Conservation (phyloP, 2,797 vertebrate genomes). For the Phoebastria nigripes region DNA sequence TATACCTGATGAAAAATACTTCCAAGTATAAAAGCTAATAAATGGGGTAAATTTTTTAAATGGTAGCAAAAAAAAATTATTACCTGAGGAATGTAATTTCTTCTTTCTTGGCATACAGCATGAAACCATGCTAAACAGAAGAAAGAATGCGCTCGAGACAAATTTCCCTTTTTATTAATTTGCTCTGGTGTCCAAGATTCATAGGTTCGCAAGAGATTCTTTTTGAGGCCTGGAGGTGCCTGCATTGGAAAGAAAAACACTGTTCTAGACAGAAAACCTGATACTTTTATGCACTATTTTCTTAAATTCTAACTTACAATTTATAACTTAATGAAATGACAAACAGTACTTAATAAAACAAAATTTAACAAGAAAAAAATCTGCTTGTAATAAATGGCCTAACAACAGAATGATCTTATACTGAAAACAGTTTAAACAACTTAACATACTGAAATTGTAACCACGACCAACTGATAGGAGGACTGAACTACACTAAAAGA, state of each 20-base stretch:
- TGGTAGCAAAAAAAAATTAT: neutral
- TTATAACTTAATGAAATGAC: neutral
- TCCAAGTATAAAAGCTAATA: neutral
- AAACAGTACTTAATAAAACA: neutral
- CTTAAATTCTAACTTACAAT: neutral
- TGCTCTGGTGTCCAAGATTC: conserved; percentile 95
- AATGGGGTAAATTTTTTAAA: neutral
- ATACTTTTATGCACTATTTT: neutral
- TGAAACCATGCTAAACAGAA: conserved; percentile 98
- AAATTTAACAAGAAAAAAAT: neutral
- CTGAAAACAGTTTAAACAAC: neutral
- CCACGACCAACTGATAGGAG: neutral
- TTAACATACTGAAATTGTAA: neutral
- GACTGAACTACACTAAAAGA: neutral
- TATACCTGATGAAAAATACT: neutral
- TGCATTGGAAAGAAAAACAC: conserved; percentile 54
- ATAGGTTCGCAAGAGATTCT: conserved; percentile 93
- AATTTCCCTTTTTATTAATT: conserved; percentile 85
- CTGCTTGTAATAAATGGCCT: neutral
- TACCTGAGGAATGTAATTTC: conserved; percentile 97
- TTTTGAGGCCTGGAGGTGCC: conserved; percentile 96
- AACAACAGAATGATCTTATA: neutral
- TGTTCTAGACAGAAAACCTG: neutral
- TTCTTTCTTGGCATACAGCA: conserved; percentile 94
- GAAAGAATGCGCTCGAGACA: conserved; percentile 85